Base-by-base conservation (phyloP, 2,797 vertebrate species). In the Rhyacichthys aspro region DNA sequence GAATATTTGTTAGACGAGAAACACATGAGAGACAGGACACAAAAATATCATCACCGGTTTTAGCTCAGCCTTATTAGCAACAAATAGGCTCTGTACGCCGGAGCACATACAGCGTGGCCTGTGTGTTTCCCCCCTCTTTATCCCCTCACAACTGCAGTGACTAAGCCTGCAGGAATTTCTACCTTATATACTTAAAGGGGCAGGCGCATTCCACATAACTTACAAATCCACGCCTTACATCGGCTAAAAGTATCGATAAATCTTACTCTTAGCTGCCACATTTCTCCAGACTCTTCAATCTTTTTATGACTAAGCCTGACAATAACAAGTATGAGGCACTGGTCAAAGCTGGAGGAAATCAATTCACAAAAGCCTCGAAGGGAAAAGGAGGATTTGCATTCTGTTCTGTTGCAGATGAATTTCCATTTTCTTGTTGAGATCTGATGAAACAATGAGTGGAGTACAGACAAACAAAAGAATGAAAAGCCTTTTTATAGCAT, bases 151-250 rank as follows among this genome's bases (percentile, higher is more conserved):
- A 89, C 88, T 82, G 76, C 73, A 73, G 83, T 94, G 94, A 95
- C 91, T 94, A 93, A 95, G 89, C 91, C 86, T 85, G 84, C 83
- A 94, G 90, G 92, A 93, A 95, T 95, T 90, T 89, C 83, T 79
- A 82, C 91, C 90, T 89, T 91, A 90, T 90, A 91, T 89, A 91
- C 90, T 93, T 89, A 93, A 94, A 94, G 91, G 84, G 83, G 85
- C 82, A 85, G 86, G 79, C 88, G 61, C 70, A 67, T 67, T 76
- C 72, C 55, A 57, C 43, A 11, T 45, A 66, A 61, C 37, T 41
- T 56, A 44, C 68, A 43, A 68, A 44, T 39, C 37, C 57, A 63
- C 56, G 18, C 48, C 19, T 44, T 54, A n/a, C 1, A 43, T 28
- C 1, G 12, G 11, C 23, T 48, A 12, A 63, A 28, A 59, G 42